phyloP scores from a whole-genome alignment of 2,888 invertebrate genomes.

The Corythucha ciliata region DNA sequence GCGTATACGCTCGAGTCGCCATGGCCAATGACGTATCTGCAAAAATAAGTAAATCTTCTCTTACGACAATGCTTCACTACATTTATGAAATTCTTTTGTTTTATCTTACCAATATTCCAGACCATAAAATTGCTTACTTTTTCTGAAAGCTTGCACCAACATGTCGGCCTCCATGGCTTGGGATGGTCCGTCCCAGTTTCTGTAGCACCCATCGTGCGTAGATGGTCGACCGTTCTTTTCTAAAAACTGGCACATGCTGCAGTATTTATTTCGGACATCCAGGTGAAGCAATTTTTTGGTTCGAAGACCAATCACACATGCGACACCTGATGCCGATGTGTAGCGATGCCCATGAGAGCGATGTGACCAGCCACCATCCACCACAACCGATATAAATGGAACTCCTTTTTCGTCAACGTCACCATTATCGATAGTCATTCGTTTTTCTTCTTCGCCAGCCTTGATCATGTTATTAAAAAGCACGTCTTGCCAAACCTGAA shows the following conservation, averaged over 20 bases:
- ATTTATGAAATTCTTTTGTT: no score
- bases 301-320: constrained; percentile 1
- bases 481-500: background rate
- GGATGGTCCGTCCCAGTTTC: constrained; percentile 7
- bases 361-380: constrained; percentile 13
- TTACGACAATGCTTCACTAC: no score
- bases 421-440: background rate
- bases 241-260: background rate
- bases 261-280: constrained; percentile 9
- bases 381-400: constrained; percentile 3
- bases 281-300: constrained; percentile 9
- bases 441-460: background rate
- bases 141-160: constrained; percentile 2
- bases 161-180: constrained; percentile 4
- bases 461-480: background rate
- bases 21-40: constrained; percentile 40
- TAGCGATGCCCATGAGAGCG: constrained; percentile 4
- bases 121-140: background rate
- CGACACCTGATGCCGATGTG: background rate
- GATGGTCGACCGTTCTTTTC: background rate
- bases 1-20: constrained; percentile 40
- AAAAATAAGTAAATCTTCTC: no score
- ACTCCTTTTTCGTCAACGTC: background rate
- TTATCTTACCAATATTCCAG: background rate
- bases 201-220: background rate